A percentile compares a stretch with the other conserved stretches of the same genome.
Evolutionary conservation across 92 coral and sea anemone genomes (phyloP).

Genomic region (Blastomussa wellsi): DNA sequence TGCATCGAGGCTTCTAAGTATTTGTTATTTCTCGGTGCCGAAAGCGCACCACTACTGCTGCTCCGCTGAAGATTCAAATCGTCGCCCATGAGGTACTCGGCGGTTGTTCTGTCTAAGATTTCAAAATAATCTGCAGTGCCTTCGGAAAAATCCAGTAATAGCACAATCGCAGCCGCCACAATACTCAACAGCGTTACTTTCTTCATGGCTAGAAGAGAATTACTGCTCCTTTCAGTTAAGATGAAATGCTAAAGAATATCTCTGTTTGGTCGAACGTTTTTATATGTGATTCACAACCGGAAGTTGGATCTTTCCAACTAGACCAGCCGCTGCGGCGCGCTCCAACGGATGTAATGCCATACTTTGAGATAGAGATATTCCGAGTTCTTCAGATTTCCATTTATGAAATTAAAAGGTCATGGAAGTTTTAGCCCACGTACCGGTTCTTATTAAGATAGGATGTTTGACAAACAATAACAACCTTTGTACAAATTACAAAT

Average conservation of each 20-base stretch:
- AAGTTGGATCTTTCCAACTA: not conserved
- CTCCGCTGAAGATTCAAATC: not conserved
- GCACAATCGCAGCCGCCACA: not conserved
- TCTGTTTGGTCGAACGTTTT: not conserved
- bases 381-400: not conserved
- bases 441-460: not conserved
- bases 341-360: not conserved
- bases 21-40: slow-evolving; percentile 23
- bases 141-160: not conserved
- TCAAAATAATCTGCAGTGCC: slow-evolving; percentile 14
- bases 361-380: not conserved
- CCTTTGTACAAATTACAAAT: too few species aligned
- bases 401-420: not conserved
- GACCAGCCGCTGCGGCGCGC: not conserved
- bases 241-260: too few species aligned
- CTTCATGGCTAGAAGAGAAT: slow-evolving; percentile 18
- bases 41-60: not conserved
- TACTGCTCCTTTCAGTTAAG: not conserved
- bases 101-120: slow-evolving; percentile 16
- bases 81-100: not conserved
- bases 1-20: slow-evolving; percentile 29
- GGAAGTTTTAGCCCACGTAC: not conserved
- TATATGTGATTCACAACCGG: not conserved
- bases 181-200: slow-evolving; percentile 6
- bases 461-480: not conserved